Conservation (phyloP, 2,888 invertebrate species). For the Notodonta dromedarius region DNA sequence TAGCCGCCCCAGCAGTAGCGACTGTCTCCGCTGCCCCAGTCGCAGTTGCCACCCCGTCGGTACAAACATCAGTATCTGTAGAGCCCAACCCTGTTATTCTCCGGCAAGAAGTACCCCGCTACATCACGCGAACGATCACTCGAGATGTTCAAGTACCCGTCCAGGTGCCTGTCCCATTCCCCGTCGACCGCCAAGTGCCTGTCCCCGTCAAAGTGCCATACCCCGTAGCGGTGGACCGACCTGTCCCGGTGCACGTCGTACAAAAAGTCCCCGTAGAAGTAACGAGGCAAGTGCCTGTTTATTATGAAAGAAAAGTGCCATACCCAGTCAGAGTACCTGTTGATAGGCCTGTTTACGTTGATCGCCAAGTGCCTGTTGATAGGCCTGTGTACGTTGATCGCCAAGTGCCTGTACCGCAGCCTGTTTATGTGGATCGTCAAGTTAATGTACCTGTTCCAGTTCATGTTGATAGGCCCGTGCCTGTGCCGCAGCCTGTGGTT, state of each 20-base stretch:
- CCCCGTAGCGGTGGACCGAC: constrained; percentile 80
- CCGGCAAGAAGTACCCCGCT: constrained; percentile 75
- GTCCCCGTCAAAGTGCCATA: constrained; percentile 80
- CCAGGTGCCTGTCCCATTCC: constrained; percentile 79
- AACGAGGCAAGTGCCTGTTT: constrained; percentile 76
- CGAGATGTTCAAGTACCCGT: constrained; percentile 74
- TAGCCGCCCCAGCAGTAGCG: constrained; percentile 31
- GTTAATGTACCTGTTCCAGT: constrained; percentile 86
- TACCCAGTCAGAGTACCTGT: constrained; percentile 82
- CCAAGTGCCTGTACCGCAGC: constrained; percentile 76
- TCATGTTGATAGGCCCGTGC: constrained; percentile 81
- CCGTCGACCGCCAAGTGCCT: constrained; percentile 75
- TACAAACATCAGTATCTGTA: constrained; percentile 69
- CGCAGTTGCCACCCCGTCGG: constrained; percentile 50
- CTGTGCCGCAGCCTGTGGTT: constrained; percentile 68
- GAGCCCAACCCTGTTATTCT: constrained; percentile 76
- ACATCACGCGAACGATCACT: constrained; percentile 75
- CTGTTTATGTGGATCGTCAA: constrained; percentile 83
- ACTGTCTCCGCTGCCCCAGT: constrained; percentile 43
- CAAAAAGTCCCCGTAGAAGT: constrained; percentile 81
- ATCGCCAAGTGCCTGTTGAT: constrained; percentile 83
- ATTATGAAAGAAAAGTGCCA: constrained; percentile 77
- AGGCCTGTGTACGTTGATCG: constrained; percentile 85
- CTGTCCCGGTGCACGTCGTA: constrained; percentile 80
- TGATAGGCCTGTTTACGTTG: constrained; percentile 84